A percentile compares a stretch with the other conserved stretches of the same genome.
Evolutionary conservation across 1,140 invertebrate species (phyloP).

Genomic region (Apis laboriosa): DNA sequence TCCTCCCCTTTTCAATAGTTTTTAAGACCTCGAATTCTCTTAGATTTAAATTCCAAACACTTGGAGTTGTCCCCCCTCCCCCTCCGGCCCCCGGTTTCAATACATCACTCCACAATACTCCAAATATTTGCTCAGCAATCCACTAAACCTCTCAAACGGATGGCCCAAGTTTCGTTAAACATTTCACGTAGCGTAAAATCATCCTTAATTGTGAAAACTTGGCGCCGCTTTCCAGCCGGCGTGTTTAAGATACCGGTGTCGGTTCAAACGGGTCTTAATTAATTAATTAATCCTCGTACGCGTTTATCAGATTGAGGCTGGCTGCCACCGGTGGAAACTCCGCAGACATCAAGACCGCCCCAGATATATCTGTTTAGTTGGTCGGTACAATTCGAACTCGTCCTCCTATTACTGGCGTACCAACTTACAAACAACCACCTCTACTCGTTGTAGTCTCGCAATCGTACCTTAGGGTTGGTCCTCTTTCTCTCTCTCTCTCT

Average conservation of each 20-base stretch:
- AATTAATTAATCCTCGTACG: conserved; percentile 76
- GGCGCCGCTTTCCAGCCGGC: background rate
- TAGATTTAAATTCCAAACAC: no score
- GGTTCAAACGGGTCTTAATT: conserved; percentile 69
- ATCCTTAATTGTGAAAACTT: background rate
- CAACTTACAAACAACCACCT: conserved; percentile 68
- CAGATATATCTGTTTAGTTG: conserved; percentile 75
- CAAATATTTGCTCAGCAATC: no score
- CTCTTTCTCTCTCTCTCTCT: no score
- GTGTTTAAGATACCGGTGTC: conserved; percentile 20
- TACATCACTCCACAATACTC: no score
- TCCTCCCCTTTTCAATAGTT: no score
- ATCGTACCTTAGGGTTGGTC: background rate
- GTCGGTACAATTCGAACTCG: conserved; percentile 67
- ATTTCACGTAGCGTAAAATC: conserved; percentile 28
- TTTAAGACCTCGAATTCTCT: no score
- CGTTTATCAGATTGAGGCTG: conserved; percentile 72
- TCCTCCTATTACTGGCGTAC: conserved; percentile 61
- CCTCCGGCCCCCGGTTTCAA: no score
- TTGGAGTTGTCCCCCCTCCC: no score
- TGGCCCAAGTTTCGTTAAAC: background rate
- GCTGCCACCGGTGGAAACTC: conserved; percentile 62
- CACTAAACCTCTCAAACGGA: no score
- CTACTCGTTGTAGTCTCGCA: conserved; percentile 28
- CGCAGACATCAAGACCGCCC: conserved; percentile 57